Base-by-base conservation (phyloP, 92 coral and sea anemone genomes). In the Phenganax marumi region DNA sequence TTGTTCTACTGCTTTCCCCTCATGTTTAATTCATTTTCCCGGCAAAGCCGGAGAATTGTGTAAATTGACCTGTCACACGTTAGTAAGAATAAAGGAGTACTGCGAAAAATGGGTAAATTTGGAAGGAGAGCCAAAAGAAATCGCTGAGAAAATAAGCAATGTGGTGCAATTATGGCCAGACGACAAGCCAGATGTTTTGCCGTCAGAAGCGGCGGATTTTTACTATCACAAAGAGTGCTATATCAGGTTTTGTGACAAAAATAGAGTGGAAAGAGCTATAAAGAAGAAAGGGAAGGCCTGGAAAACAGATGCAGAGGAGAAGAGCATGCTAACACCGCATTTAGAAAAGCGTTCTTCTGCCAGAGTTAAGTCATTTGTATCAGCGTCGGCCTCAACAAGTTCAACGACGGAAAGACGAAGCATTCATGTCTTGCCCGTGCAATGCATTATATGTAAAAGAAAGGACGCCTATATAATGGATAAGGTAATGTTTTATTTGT, bases 141-240 rank as follows among this genome's bases (percentile, higher is more conserved):
- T 63, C 22, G 70, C 70, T 8, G 70, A 14, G 9, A 63, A 63
- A 12, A 25, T 63, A 25, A 8, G 19, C 12, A 25, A 63, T 12
- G 9, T 9, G 10, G 70, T 63, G 70, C 13, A 63, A 19, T 25
- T 17, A 11, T 68, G 74, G 74, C 17, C 49, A 17, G 47, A 22
- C 39, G 7, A 23, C 39, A 7, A 46, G 39, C 14, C 23, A 68
- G 74, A 50, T 22, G 74, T 22, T 10, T 17, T 54, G 17, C 60
- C 10, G 17, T 17, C 60, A 68, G 74, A 68, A 8, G 7, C 39
- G 5, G 10, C 74, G 39, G 39, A 68, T 68, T 7, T 68, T 13
- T 8, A 17, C 22, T 68, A 68, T n/a, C 74, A 68, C 74, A 68
- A 68, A 68, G 74, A 68, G 74, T 68, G 74, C 46, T 68, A 68